These are phyloP conservation scores for Phocides pigmalion DNA, from an alignment of 1,140 invertebrate genomes.

Conservation along the genomic window DNA sequence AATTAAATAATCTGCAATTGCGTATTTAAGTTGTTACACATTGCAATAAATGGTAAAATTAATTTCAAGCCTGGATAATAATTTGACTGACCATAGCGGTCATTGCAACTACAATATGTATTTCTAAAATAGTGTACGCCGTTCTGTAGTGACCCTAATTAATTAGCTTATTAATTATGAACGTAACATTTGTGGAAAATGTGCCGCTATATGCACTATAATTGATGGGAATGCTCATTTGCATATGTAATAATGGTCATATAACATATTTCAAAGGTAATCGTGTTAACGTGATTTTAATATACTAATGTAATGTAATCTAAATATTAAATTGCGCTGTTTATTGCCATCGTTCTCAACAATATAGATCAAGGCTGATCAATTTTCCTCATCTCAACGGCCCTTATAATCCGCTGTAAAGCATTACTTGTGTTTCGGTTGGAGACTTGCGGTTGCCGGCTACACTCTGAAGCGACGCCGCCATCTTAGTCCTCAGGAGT, in stretches of 20 bases:
- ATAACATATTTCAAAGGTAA: background rate
- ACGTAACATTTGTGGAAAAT: constrained; percentile 53
- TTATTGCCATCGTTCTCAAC: too few species aligned
- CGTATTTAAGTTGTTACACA: background rate
- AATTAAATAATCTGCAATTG: background rate
- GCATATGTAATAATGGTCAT: constrained; percentile 17
- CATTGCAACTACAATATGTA: constrained; percentile 43
- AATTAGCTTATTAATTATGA: constrained; percentile 66
- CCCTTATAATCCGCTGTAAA: too few species aligned
- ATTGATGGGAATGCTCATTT: constrained; percentile 27
- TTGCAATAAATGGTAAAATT: constrained; percentile 29
- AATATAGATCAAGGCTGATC: too few species aligned
- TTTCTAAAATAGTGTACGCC: constrained; percentile 50
- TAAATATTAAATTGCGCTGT: too few species aligned
- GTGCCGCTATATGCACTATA: constrained; percentile 16
- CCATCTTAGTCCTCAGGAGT: too few species aligned
- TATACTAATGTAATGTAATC: too few species aligned
- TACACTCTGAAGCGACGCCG: too few species aligned
- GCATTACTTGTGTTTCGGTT: too few species aligned
- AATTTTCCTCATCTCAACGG: too few species aligned
- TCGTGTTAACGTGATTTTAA: background rate
- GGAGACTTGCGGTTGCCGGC: too few species aligned
- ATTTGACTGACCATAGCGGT: constrained; percentile 33
- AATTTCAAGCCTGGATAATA: constrained; percentile 28
- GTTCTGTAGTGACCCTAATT: constrained; percentile 54